These are phyloP conservation scores for Psettodes erumei DNA, from an alignment of 2,113 vertebrate species.

Conservation along the genomic window DNA sequence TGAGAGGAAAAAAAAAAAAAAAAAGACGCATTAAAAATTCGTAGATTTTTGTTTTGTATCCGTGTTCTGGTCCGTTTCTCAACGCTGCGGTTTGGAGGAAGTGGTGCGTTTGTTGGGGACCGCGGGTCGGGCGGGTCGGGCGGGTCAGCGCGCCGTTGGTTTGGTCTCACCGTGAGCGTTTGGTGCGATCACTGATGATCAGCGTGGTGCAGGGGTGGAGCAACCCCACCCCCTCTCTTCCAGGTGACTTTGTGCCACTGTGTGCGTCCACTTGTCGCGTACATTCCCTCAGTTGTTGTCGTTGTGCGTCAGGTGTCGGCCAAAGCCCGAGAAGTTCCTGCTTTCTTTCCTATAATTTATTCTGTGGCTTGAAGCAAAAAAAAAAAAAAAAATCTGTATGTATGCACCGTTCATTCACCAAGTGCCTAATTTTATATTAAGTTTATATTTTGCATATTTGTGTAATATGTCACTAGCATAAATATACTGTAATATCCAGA, in stretches of 20 bases:
- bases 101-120: no score
- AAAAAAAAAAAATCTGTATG: slow-evolving; percentile 36
- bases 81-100: no score
- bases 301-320: slow-evolving; percentile 16
- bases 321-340: slow-evolving; percentile 41
- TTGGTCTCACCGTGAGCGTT: no score
- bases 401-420: slow-evolving; percentile 45
- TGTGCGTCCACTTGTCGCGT: no score
- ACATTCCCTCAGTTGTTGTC: slow-evolving; percentile 9
- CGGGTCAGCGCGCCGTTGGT: no score
- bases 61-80: no score
- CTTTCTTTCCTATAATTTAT: slow-evolving; percentile 49
- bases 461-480: slow-evolving; percentile 61
- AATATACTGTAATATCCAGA: slow-evolving; percentile 40
- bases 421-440: slow-evolving; percentile 81
- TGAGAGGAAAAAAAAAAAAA: background rate
- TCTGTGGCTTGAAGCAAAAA: slow-evolving; percentile 43
- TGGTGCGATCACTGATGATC: no score
- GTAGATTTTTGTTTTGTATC: no score
- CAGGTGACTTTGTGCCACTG: slow-evolving; percentile 54
- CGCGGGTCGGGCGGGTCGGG: no score
- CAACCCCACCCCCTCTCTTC: no score
- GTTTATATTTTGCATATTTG: slow-evolving; percentile 74
- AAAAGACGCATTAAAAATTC: no score
- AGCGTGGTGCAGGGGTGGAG: no score